A percentile compares a stretch with the other conserved stretches of the same genome.
Evolutionary conservation across 2,113 vertebrate species (phyloP).

Genomic region (Theristicus caerulescens): DNA sequence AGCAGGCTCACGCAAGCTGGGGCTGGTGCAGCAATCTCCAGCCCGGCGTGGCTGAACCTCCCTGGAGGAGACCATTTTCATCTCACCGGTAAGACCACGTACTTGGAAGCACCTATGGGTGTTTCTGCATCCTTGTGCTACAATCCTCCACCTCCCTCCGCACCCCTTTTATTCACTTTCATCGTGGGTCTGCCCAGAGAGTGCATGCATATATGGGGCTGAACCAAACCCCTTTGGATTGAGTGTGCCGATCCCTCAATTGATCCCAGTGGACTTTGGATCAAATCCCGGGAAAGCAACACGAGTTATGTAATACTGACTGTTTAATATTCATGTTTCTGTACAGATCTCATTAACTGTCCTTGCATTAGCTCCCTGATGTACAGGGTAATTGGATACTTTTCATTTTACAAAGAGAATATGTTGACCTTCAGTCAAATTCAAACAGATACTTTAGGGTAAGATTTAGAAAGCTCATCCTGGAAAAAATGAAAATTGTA

Average conservation of each 20-base stretch:
- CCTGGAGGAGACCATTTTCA: no score
- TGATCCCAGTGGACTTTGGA: background rate
- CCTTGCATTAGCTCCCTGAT: background rate
- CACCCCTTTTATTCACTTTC: background rate
- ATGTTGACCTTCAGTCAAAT: constrained; percentile 12
- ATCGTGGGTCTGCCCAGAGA: background rate
- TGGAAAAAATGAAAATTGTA: background rate
- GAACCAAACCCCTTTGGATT: background rate
- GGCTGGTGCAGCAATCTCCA: background rate
- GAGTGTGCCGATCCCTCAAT: background rate
- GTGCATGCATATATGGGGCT: fast-evolving
- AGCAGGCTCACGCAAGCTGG: no score
- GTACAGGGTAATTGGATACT: background rate
- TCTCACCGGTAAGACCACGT: no score
- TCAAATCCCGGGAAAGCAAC: background rate
- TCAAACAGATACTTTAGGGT: background rate
- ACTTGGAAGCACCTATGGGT: no score
- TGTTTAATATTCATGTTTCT: background rate
- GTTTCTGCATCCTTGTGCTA: no score
- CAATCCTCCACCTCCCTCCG: no score
- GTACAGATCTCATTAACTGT: background rate
- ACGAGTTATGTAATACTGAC: background rate
- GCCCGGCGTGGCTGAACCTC: no score
- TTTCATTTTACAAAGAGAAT: background rate
- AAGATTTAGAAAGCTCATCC: background rate